These are phyloP conservation scores for Drosophila melanogaster DNA, from an alignment of 1,140 invertebrate genomes.

Conservation along the genomic window Release_6_plus_ISO1_MT NT_033777.3:6575501-6576000, in stretches of 20 bases:
- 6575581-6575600: slow-evolving; percentile 14
- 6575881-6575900: slow-evolving; percentile 4
- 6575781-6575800: too few relatives aligned
- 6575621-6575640: slow-evolving; percentile 49
- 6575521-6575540: slow-evolving; percentile 78
- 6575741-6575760: too few relatives aligned
- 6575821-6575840: too few relatives aligned
- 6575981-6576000: not conserved
- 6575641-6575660: slow-evolving; percentile 35
- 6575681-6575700: slow-evolving; percentile 13
- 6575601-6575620: slow-evolving; percentile 1
- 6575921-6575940: not conserved
- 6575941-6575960: slow-evolving; percentile 32
- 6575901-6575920: slow-evolving; percentile 21
- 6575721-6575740: too few relatives aligned
- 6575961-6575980: slow-evolving; percentile 46
- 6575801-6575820: too few relatives aligned
- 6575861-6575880: not conserved
- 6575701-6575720: not conserved
- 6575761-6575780: too few relatives aligned
- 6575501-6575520: slow-evolving; percentile 68
- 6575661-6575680: slow-evolving; percentile 17
- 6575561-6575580: slow-evolving; percentile 31
- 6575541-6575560: slow-evolving; percentile 64
- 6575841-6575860: too few relatives aligned